Base-by-base conservation (phyloP, 2,113 vertebrate species). In the Agapornis roseicollis region DNA sequence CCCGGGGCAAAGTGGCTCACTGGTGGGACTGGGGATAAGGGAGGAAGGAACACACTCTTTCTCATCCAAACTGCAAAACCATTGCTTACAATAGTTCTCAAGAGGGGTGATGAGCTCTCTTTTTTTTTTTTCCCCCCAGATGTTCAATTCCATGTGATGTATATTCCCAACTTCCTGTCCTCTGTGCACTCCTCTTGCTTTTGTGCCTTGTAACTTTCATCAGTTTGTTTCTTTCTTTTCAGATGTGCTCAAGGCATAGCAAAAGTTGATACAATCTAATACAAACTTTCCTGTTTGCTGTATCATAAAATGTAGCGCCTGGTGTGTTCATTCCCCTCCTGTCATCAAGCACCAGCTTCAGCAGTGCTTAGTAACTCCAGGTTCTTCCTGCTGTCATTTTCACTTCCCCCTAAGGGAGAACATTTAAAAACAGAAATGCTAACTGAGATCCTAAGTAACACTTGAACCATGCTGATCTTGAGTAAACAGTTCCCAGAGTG, bases 371-470 rank as follows among this genome's bases (percentile, higher is more conserved):
- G 69, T 95, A 80, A 80, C 82, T 89, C 92, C 92, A 90, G 93
- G 80, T 94, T 94, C 93, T 97, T 97, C 96, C 96, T 92, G 90
- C 94, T 95, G 94, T 96, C 95, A 94, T 97, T 95, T 96, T 93
- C 81, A 87, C 82, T 97, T 96, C 81, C 81, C 86, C 66, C 88
- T 16, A 35, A 64, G 86, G 92, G 90, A 85, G 90, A 93, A 93
- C 91, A 73, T 94, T 93, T 91, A 81, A 93, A 95, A 93, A 37
- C n/a, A 91, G 93, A 91, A 94, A 96, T 69, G 64, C 74, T 89
- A 93, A 92, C 93, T 72, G 80, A 89, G 80, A 65, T 93, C 66
- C 92, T 82, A 87, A 96, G 91, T 93, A 96, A 93, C 71, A 78
- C 95, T 96, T 94, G 87, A 96, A 96, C 73, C 94, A 88, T 0